A percentile compares a stretch with the other conserved stretches of the same genome.
These are phyloP conservation scores for Brenthis daphne DNA, from an alignment of 2,888 invertebrate species.

Conservation along the genomic window DNA sequence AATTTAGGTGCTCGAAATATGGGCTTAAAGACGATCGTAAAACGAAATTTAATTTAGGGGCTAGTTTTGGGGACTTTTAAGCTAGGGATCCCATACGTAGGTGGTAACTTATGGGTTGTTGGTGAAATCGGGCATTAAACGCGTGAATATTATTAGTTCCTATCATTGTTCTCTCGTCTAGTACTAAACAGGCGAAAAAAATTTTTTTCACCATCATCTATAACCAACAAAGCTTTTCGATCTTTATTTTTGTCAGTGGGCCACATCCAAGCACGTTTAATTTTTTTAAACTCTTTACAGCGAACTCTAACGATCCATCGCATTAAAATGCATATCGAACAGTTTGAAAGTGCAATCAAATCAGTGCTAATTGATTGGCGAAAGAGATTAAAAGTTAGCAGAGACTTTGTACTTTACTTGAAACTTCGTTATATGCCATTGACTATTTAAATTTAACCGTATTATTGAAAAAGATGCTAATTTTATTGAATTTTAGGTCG, in stretches of 20 bases:
- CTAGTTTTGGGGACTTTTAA: no score
- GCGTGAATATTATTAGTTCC: no score
- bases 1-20: no score
- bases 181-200: no score
- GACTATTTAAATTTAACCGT: conserved; percentile 30
- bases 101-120: no score
- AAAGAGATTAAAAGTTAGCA: conserved; percentile 41
- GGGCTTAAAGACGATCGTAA: no score
- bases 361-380: conserved; percentile 50
- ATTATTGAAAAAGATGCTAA: conserved; percentile 13
- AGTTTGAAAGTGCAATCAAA: conserved; percentile 47
- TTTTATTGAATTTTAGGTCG: background rate
- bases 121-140: no score
- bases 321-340: conserved; percentile 47
- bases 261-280: background rate
- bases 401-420: conserved; percentile 11
- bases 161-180: no score
- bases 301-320: conserved; percentile 37
- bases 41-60: no score
- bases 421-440: conserved; percentile 20
- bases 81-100: no score
- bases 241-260: conserved; percentile 6
- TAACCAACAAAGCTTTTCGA: background rate
- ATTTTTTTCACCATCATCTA: no score
- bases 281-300: conserved; percentile 5